Percentiles rank a stretch among this genome's conserved stretches.
These are phyloP conservation scores for Leptopilina drosophilae DNA, from an alignment of 2,888 invertebrate species.

Conservation along the genomic window DNA sequence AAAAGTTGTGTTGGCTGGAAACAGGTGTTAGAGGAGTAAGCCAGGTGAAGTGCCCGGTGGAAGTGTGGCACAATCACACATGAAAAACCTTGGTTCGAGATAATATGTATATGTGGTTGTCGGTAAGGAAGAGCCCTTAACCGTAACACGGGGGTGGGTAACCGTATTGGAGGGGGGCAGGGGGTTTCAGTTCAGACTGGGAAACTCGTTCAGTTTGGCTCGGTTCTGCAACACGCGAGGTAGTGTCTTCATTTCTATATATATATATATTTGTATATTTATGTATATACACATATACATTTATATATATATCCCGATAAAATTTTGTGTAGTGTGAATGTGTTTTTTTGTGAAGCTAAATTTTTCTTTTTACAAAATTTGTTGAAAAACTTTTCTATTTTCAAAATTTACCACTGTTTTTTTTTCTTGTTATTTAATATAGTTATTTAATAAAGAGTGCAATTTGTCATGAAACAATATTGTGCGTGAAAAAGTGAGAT, in stretches of 20 bases:
- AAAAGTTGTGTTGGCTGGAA: slow-evolving; percentile 11
- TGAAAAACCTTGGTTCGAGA: slow-evolving; percentile 26
- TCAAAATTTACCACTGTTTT: too few relatives aligned
- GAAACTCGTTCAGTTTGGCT: slow-evolving; percentile 58
- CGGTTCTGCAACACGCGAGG: slow-evolving; percentile 58
- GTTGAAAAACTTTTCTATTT: neutral
- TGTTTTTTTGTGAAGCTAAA: slow-evolving; percentile 10
- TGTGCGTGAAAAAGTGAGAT: neutral
- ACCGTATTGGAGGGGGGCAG: slow-evolving; percentile 31
- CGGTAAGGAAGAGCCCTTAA: slow-evolving; percentile 55
- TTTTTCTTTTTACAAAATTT: neutral
- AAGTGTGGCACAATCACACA: slow-evolving; percentile 26
- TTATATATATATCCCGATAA: neutral
- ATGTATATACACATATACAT: too few relatives aligned
- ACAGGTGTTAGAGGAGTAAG: slow-evolving; percentile 36
- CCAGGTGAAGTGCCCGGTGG: slow-evolving; percentile 21
- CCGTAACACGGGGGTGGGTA: slow-evolving; percentile 43
- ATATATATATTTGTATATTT: too few relatives aligned
- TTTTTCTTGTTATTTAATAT: neutral
- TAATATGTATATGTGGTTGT: slow-evolving; percentile 49
- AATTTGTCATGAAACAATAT: neutral
- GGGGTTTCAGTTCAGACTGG: slow-evolving; percentile 48
- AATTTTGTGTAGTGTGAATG: neutral
- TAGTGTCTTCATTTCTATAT: slow-evolving; percentile 42
- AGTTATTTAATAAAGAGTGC: neutral